Conservation (phyloP, 2,888 invertebrate genomes). For the Drosophila stalkeri region DNA sequence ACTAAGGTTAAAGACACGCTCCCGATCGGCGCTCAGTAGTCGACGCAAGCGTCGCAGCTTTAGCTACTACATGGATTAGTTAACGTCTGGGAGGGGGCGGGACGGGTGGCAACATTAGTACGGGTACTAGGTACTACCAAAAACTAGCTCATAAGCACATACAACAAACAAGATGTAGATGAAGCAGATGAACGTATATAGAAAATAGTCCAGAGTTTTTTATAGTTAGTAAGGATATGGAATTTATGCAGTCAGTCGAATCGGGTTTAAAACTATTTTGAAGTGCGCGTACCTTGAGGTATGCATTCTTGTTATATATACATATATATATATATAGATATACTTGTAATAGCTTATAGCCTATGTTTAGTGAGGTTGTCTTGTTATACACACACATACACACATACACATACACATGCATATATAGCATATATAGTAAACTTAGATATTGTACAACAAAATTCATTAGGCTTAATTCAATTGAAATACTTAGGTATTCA, state of each 20-base stretch:
- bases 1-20: slow-evolving; percentile 83
- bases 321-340: neutral
- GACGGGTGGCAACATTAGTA: slow-evolving; percentile 62
- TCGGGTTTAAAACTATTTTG: slow-evolving; percentile 76
- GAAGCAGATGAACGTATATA: slow-evolving; percentile 37
- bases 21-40: slow-evolving; percentile 72
- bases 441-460: slow-evolving; percentile 8
- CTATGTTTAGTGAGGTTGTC: slow-evolving; percentile 79
- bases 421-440: slow-evolving; percentile 51
- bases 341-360: slow-evolving; percentile 49
- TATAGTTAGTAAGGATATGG: slow-evolving; percentile 67
- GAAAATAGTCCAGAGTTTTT: slow-evolving; percentile 61
- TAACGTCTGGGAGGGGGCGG: slow-evolving; percentile 35
- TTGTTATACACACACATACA: slow-evolving; percentile 65
- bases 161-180: slow-evolving; percentile 31
- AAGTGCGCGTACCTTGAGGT: slow-evolving; percentile 53
- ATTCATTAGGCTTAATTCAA: slow-evolving; percentile 33
- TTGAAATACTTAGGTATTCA: slow-evolving; percentile 44
- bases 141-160: slow-evolving; percentile 46
- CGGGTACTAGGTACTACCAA: slow-evolving; percentile 78
- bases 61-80: slow-evolving; percentile 81
- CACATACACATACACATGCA: slow-evolving; percentile 29
- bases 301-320: slow-evolving; percentile 74
- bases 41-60: slow-evolving; percentile 83
- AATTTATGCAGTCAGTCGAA: slow-evolving; percentile 65